phyloP scores from a whole-genome alignment of 2,113 vertebrate species.

The Callospermophilus lateralis region DNA sequence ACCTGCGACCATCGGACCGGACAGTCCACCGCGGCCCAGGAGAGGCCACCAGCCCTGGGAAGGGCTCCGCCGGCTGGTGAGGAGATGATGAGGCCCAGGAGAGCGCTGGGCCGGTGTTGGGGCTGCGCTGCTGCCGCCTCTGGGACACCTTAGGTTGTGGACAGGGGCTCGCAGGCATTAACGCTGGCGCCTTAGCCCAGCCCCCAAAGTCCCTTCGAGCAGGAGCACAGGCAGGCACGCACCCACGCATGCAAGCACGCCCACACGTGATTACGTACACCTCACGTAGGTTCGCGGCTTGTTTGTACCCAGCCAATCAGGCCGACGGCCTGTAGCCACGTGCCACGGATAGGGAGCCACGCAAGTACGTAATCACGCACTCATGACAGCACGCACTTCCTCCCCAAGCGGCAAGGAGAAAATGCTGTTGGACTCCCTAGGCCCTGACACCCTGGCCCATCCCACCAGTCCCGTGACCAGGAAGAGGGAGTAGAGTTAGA shows the following conservation, averaged over 20 bases:
- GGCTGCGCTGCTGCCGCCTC: not conserved
- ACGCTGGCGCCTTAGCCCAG: not conserved
- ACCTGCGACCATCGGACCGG: not conserved
- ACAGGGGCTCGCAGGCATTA: rapidly evolving
- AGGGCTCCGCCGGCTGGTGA: not conserved
- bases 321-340: no score
- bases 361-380: not conserved
- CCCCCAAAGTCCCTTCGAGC: no score
- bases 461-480: not conserved
- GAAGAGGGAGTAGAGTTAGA: not conserved
- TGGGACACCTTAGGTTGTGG: rapidly evolving
- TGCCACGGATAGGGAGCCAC: no score
- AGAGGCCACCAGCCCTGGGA: not conserved
- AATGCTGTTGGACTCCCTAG: rapidly evolving
- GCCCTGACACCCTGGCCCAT: rapidly evolving
- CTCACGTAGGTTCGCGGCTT: no score
- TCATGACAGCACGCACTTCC: not conserved
- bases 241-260: not conserved
- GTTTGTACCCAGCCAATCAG: not conserved
- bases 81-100: no score
- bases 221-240: no score
- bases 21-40: no score
- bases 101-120: rapidly evolving
- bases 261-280: not conserved
- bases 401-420: not conserved